Evolutionary conservation across 2,888 invertebrate species (phyloP).

Genomic region (Julus scanicus): DNA sequence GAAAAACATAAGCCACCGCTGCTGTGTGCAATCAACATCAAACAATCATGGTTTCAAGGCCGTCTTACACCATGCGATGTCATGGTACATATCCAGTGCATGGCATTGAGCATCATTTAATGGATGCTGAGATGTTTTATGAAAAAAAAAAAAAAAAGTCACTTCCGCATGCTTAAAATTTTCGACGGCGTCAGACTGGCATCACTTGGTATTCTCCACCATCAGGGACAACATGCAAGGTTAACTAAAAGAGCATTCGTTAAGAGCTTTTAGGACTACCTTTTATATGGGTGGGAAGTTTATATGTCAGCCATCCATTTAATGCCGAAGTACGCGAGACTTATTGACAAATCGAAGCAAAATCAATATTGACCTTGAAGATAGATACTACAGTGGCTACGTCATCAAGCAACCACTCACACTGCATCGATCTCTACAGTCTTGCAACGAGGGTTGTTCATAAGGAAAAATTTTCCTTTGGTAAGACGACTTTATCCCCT

Average conservation of each 20-base stretch:
- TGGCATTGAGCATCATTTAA: not conserved
- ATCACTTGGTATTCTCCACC: not conserved
- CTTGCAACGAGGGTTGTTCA: not conserved
- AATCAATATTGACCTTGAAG: constrained; percentile 42
- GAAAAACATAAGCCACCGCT: constrained; percentile 29
- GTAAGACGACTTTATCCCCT: not conserved
- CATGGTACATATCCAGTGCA: not conserved
- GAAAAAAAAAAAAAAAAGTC: not conserved
- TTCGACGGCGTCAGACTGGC: not conserved
- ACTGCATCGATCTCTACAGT: not conserved
- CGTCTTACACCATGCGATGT: not conserved
- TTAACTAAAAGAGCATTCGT: constrained; percentile 34
- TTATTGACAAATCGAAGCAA: constrained; percentile 42
- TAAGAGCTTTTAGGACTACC: constrained; percentile 23
- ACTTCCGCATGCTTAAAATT: not conserved
- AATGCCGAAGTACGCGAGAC: constrained; percentile 37
- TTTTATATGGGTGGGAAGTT: constrained; percentile 1
- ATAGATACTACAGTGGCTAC: not conserved
- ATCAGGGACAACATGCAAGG: constrained; percentile 1
- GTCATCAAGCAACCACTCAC: not conserved
- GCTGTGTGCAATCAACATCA: constrained; percentile 5
- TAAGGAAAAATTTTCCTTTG: not conserved
- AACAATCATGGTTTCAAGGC: not conserved
- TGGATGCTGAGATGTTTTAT: not conserved
- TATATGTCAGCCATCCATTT: constrained; percentile 30